Evolutionary conservation across 2,113 vertebrate genomes (phyloP).

Genomic region (Dasyurus viverrinus): DNA sequence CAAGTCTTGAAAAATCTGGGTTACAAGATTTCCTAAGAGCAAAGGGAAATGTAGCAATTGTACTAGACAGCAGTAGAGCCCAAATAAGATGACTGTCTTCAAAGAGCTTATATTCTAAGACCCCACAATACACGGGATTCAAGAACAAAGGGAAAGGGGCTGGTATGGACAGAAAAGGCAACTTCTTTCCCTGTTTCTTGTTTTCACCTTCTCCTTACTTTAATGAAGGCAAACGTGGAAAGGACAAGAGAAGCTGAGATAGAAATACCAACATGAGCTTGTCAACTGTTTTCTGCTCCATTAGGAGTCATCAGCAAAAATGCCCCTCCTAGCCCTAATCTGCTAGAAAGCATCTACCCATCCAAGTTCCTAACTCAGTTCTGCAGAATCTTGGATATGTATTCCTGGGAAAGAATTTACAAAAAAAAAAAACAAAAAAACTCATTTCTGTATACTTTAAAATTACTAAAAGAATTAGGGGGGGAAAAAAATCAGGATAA

Average conservation of each 20-base stretch:
- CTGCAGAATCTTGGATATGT: not conserved
- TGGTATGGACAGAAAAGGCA: not conserved
- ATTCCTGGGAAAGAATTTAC: not conserved
- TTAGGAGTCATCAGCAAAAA: not conserved
- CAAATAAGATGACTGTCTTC: not conserved
- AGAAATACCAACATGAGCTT: not conserved
- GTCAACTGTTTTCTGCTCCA: not conserved
- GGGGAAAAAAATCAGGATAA: not conserved
- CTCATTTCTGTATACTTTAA: not conserved
- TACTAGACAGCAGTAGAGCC: not conserved
- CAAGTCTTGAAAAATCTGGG: slow-evolving; percentile 61
- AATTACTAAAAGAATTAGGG: not conserved
- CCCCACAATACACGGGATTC: not conserved
- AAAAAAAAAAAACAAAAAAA: not conserved
- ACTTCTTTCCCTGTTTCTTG: not conserved
- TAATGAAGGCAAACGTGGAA: not conserved
- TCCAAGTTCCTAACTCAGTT: not conserved
- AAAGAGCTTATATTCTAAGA: not conserved
- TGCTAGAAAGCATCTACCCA: not conserved
- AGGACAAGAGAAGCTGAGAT: not conserved
- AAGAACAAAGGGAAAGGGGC: not conserved
- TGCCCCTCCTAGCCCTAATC: not conserved
- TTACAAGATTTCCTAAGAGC: slow-evolving; percentile 14
- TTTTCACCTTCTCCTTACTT: not conserved
- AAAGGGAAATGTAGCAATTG: not conserved